These are phyloP conservation scores for Zapus hudsonius DNA, from an alignment of 2,113 vertebrate species.

Conservation along the genomic window DNA sequence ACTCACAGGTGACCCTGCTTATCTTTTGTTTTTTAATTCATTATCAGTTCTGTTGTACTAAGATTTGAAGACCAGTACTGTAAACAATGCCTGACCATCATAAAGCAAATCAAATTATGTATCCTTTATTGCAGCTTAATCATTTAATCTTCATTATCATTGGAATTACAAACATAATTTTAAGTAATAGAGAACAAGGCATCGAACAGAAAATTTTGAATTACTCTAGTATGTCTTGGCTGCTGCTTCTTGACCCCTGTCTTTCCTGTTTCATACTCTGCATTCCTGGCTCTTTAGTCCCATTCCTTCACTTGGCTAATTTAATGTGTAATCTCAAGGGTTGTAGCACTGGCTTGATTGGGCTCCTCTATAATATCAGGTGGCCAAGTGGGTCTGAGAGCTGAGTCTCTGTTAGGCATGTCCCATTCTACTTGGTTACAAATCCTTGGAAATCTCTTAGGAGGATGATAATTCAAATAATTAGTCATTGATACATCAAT, in stretches of 20 bases:
- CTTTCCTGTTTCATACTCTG: neutral
- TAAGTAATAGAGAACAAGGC: slow-evolving; percentile 14
- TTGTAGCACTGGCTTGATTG: slow-evolving; percentile 10
- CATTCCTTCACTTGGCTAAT: slow-evolving; percentile 22
- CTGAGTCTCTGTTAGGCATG: neutral
- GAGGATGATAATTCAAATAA: slow-evolving; percentile 54
- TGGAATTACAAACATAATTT: neutral
- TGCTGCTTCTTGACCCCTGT: slow-evolving; percentile 8
- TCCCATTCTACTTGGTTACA: slow-evolving; percentile 29
- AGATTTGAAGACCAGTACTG: neutral
- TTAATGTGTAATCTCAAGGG: slow-evolving; percentile 36
- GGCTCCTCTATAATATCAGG: slow-evolving; percentile 16
- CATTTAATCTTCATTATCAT: neutral
- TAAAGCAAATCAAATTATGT: slow-evolving; percentile 10
- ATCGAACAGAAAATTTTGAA: neutral
- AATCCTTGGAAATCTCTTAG: slow-evolving; percentile 58
- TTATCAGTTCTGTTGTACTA: neutral
- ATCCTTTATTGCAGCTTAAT: slow-evolving; percentile 23
- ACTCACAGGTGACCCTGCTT: neutral
- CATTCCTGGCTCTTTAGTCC: neutral
- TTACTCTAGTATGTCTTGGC: neutral
- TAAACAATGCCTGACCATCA: neutral
- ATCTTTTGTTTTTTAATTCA: neutral
- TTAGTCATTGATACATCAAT: slow-evolving; percentile 55
- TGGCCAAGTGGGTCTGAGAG: slow-evolving; percentile 22